Conservation (phyloP, 2,797 vertebrate species). For the Bovichtus variegatus region DNA sequence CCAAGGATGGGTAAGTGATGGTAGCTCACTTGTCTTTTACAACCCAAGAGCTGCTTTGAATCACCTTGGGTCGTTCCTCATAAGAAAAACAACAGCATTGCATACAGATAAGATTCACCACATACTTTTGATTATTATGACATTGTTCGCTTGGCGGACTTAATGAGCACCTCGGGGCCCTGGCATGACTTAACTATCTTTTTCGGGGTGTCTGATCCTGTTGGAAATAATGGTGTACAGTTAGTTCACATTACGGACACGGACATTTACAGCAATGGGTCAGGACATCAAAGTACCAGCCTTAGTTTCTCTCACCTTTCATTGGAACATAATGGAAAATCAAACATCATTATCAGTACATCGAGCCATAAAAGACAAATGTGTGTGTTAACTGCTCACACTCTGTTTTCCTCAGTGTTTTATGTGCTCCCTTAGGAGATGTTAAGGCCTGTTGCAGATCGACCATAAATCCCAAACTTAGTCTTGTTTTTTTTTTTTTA, state of each 20-base stretch:
- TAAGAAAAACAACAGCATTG: constrained; percentile 63
- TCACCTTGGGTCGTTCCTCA: constrained; percentile 55
- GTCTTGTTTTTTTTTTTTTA: constrained; percentile 60
- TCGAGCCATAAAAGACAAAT: constrained; percentile 81
- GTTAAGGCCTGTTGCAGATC: constrained; percentile 75
- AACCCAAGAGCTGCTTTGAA: constrained; percentile 62
- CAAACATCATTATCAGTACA: constrained; percentile 84
- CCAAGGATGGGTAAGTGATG: constrained; percentile 69
- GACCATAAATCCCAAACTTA: constrained; percentile 75
- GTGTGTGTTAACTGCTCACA: constrained; percentile 75
- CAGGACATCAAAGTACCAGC: constrained; percentile 52
- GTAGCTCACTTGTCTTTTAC: constrained; percentile 69
- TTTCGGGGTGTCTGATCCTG: constrained; percentile 53
- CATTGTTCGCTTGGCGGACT: constrained; percentile 65
- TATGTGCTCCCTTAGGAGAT: constrained; percentile 73
- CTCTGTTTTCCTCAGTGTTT: constrained; percentile 78
- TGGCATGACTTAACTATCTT: constrained; percentile 52
- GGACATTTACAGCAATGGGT: constrained; percentile 64
- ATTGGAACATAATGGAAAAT: constrained; percentile 82
- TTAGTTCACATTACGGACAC: constrained; percentile 63
- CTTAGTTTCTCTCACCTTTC: constrained; percentile 71
- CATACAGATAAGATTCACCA: constrained; percentile 61
- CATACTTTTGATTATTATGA: constrained; percentile 69
- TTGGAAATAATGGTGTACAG: constrained; percentile 58
- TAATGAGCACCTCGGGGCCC: constrained; percentile 72